Conservation (phyloP, 2,888 invertebrate species). For the Oxycera nigricornis region DNA sequence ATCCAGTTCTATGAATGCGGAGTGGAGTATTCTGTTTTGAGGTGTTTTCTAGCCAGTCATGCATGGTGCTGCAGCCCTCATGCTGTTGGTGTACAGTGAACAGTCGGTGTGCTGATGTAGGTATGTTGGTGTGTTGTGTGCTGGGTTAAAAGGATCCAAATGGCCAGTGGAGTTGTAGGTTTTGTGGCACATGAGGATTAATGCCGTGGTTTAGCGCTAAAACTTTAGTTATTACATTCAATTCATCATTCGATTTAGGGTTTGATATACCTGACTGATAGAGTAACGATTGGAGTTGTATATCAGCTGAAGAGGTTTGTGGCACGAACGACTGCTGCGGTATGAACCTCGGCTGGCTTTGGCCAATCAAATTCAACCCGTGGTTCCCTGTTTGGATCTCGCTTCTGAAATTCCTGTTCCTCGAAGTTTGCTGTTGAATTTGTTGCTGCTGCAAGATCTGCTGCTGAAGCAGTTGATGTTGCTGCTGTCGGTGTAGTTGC, state of each 20-base stretch:
- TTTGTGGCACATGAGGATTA: constrained; percentile 60
- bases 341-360: not conserved
- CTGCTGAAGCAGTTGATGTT: not conserved
- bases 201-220: constrained; percentile 79
- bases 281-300: constrained; percentile 71
- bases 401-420: constrained; percentile 65
- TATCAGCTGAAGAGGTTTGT: constrained; percentile 56
- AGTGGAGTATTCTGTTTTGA: not conserved
- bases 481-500: constrained; percentile 35
- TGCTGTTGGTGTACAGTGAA: not conserved
- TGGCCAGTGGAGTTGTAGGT: constrained; percentile 52
- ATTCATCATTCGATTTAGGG: constrained; percentile 69
- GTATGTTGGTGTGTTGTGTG: not conserved
- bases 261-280: constrained; percentile 71
- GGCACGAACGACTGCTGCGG: constrained; percentile 25
- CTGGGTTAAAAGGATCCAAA: constrained; percentile 39
- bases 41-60: not conserved
- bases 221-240: constrained; percentile 82
- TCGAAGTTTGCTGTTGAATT: not conserved
- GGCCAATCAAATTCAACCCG: constrained; percentile 64
- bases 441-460: constrained; percentile 34
- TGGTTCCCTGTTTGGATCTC: constrained; percentile 70
- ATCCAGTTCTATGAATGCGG: not conserved
- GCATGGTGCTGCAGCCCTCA: not conserved
- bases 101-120: not conserved